Evolutionary conservation across 2,113 vertebrate genomes (phyloP).

Genomic region (Hemiscyllium ocellatum): DNA sequence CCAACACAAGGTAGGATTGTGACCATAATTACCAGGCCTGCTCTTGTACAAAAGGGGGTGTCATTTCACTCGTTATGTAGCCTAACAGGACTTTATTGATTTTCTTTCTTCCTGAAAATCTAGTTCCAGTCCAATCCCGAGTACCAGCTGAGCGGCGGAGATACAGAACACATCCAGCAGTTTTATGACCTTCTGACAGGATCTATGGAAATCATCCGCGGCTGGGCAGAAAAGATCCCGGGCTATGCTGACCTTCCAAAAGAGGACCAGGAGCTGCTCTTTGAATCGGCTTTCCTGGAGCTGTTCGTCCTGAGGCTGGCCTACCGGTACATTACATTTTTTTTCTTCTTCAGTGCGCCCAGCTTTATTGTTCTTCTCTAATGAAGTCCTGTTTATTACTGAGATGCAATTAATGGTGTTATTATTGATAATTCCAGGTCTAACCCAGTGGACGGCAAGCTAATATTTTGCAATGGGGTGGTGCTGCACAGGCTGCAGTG

Average conservation of each 20-base stretch:
- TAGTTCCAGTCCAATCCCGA: constrained; percentile 98
- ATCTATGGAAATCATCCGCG: constrained; percentile 99
- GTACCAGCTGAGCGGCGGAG: constrained; percentile 93
- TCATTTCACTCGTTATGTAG: constrained; percentile 92
- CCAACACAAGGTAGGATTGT: constrained; percentile 72
- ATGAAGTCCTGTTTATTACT: constrained; percentile 78
- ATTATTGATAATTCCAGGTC: constrained; percentile 76
- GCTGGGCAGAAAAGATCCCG: constrained; percentile 95
- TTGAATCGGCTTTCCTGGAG: constrained; percentile 95
- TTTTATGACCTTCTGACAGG: constrained; percentile 98
- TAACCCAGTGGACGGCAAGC: constrained; percentile 95
- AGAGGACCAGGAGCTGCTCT: constrained; percentile 91
- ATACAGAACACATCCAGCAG: constrained; percentile 98
- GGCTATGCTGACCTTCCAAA: constrained; percentile 84
- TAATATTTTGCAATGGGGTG: constrained; percentile 97
- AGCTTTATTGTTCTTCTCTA: constrained; percentile 72
- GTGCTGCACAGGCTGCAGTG: constrained; percentile 96
- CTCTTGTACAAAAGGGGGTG: constrained; percentile 63
- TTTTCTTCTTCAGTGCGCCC: constrained; percentile 57
- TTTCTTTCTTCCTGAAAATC: constrained; percentile 71
- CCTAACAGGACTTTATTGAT: constrained; percentile 84
- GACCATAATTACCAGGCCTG: constrained; percentile 54
- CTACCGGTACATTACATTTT: constrained; percentile 70
- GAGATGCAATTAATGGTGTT: constrained; percentile 72
- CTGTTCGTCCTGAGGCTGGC: constrained; percentile 91